Evolutionary conservation across 2,888 invertebrate species (phyloP).

Genomic region (Exephanes ischioxanthus): DNA sequence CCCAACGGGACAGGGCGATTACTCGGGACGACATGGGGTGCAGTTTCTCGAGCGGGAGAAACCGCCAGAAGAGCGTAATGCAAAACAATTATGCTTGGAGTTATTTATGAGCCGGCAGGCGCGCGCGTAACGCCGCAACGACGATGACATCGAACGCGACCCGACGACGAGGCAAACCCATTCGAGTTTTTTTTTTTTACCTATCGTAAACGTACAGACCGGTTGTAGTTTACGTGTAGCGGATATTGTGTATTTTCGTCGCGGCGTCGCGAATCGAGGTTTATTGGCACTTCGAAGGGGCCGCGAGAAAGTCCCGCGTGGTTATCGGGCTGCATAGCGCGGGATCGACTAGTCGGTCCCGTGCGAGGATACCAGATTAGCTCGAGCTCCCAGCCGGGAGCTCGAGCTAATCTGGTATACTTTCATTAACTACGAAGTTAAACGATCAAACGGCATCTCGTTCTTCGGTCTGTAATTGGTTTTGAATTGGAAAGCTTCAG

Average conservation of each 20-base stretch:
- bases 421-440: background rate
- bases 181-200: conserved; percentile 8
- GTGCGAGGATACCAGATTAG: too few species aligned
- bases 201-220: background rate
- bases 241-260: conserved; percentile 32
- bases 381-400: too few species aligned
- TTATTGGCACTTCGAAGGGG: conserved; percentile 41
- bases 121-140: conserved; percentile 12
- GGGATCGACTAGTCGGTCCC: background rate
- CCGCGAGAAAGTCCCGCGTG: conserved; percentile 15
- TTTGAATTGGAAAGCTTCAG: background rate
- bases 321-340: conserved; percentile 11
- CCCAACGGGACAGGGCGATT: conserved; percentile 26
- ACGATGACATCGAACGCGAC: conserved; percentile 37
- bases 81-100: conserved; percentile 71
- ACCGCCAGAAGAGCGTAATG: conserved; percentile 67
- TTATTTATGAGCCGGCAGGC: conserved; percentile 66
- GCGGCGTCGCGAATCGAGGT: conserved; percentile 45
- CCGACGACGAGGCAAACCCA: conserved; percentile 27
- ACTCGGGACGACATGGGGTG: conserved; percentile 19
- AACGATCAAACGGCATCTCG: background rate
- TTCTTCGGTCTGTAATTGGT: background rate
- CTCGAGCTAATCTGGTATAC: background rate
- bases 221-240: conserved; percentile 10
- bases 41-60: conserved; percentile 46